Evolutionary conservation across 2,797 vertebrate species (phyloP).

Genomic region (Galagoides demidoff): DNA sequence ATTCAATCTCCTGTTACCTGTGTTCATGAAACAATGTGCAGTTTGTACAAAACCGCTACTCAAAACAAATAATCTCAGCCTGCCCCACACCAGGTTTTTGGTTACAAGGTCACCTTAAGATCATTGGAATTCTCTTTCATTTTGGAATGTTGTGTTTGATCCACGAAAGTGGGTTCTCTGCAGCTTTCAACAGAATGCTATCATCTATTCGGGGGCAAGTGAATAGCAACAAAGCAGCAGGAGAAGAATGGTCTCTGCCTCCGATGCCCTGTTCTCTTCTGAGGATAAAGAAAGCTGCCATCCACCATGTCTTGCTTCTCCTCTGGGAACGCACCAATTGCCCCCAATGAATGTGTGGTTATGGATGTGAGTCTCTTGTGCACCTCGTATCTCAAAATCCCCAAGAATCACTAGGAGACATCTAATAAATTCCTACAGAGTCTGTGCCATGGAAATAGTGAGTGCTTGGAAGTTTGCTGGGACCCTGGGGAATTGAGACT

Average conservation of each 20-base stretch:
- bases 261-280: background rate
- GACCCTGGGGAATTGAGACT: background rate
- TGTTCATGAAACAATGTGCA: background rate
- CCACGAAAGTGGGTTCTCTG: background rate
- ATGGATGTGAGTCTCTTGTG: background rate
- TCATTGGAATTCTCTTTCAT: background rate
- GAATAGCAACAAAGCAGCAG: background rate
- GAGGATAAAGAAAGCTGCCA: background rate
- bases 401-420: background rate
- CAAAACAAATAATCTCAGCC: conserved; percentile 2
- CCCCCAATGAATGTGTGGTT: background rate
- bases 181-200: background rate
- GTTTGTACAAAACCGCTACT: background rate
- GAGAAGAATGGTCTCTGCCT: background rate
- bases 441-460: background rate
- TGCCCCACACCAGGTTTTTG: background rate
- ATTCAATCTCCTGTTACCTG: background rate
- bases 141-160: background rate
- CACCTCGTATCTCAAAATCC: background rate
- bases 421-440: background rate
- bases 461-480: background rate
- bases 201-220: background rate
- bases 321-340: background rate
- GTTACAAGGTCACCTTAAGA: background rate
- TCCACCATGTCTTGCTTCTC: background rate